A percentile compares a stretch with the other conserved stretches of the same genome.
phyloP scores from a whole-genome alignment of 2,888 invertebrate genomes.

The Oligia strigilis region DNA sequence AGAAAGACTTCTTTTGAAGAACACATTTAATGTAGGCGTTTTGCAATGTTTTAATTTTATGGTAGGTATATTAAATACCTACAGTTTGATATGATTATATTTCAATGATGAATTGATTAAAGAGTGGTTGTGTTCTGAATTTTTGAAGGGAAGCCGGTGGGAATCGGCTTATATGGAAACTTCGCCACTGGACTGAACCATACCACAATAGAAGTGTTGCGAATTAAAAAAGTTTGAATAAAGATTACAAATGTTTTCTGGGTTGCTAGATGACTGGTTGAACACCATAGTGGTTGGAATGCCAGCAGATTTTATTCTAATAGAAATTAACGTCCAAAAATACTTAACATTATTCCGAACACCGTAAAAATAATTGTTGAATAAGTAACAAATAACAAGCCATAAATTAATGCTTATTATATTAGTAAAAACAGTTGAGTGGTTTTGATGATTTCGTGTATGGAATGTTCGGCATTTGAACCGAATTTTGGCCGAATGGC shows the following conservation, averaged over 20 bases:
- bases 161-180: no score
- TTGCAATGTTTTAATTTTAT: no score
- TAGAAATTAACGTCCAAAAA: neutral
- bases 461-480: neutral
- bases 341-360: neutral
- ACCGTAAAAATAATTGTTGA: neutral
- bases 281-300: neutral
- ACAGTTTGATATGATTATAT: no score
- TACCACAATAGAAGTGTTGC: no score
- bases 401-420: neutral
- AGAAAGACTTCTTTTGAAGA: no score
- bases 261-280: neutral
- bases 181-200: no score
- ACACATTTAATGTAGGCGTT: no score
- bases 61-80: no score
- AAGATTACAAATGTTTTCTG: neutral
- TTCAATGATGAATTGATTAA: no score
- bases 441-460: neutral
- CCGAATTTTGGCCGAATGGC: neutral
- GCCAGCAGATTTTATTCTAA: neutral
- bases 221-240: neutral
- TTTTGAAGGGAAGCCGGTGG: no score
- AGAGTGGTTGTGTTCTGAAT: no score
- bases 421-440: neutral
- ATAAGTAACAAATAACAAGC: neutral